Percentiles rank a stretch among this genome's conserved stretches.
Conservation (phyloP, 1,140 invertebrate species). For the Linepithema humile region DNA sequence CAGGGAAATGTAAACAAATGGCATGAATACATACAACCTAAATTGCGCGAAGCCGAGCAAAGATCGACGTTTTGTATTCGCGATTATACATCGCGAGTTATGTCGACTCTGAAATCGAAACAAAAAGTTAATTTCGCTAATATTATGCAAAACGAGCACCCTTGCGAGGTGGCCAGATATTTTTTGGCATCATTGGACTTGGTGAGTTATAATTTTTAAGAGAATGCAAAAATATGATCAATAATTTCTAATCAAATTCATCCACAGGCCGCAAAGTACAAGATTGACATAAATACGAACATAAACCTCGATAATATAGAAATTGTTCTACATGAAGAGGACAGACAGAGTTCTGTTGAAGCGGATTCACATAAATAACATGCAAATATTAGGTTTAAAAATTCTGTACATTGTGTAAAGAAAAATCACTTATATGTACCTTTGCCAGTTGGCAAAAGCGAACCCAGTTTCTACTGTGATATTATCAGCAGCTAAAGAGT, state of each 20-base stretch:
- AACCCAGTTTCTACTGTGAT: slow-evolving; percentile 27
- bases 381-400: not conserved
- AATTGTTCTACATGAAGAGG: slow-evolving; percentile 40
- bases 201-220: slow-evolving; percentile 57
- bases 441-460: not conserved
- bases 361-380: not conserved
- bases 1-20: slow-evolving; percentile 75
- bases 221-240: not conserved
- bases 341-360: not conserved
- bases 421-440: not conserved
- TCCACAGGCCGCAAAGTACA: slow-evolving; percentile 57
- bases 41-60: slow-evolving; percentile 71
- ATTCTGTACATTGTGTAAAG: not conserved
- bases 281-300: slow-evolving; percentile 43
- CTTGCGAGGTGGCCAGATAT: slow-evolving; percentile 76
- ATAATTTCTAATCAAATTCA: not conserved
- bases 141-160: slow-evolving; percentile 66
- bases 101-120: slow-evolving; percentile 64
- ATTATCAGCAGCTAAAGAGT: not conserved
- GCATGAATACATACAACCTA: slow-evolving; percentile 77
- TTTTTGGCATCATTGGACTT: slow-evolving; percentile 79
- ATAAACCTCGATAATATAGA: slow-evolving; percentile 44
- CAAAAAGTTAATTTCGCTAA: slow-evolving; percentile 69
- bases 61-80: slow-evolving; percentile 75
- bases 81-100: slow-evolving; percentile 73